A percentile compares a stretch with the other conserved stretches of the same genome.
Conservation (phyloP, 2,888 invertebrate genomes). For the Drosophila neonasuta region DNA sequence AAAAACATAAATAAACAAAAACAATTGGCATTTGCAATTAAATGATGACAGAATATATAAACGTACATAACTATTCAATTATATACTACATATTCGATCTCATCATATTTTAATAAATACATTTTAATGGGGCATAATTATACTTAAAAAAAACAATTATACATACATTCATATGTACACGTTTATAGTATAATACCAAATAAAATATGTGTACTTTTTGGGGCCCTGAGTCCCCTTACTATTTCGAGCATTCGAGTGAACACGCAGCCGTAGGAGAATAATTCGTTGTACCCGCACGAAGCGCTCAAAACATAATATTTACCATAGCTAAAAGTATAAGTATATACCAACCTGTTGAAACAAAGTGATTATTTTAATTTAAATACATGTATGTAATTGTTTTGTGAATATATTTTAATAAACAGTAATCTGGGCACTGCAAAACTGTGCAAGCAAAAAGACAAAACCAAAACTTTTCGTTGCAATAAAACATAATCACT, state of each 20-base stretch:
- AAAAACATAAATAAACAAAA: constrained; percentile 15
- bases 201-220: constrained; percentile 21
- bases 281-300: constrained; percentile 50
- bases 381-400: constrained; percentile 55
- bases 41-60: constrained; percentile 45
- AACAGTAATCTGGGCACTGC: constrained; percentile 53
- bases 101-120: constrained; percentile 54
- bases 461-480: background rate
- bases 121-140: constrained; percentile 60
- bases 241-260: constrained; percentile 17
- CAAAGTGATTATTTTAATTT: constrained; percentile 65
- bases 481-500: constrained; percentile 20
- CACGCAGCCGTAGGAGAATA: constrained; percentile 32
- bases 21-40: constrained; percentile 55
- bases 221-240: constrained; percentile 34
- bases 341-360: constrained; percentile 45
- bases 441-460: constrained; percentile 52
- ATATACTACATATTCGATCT: constrained; percentile 60
- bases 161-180: constrained; percentile 30
- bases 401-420: constrained; percentile 68
- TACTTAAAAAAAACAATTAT: constrained; percentile 13
- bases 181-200: too few species aligned
- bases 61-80: constrained; percentile 45
- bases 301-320: constrained; percentile 1
- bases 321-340: too few species aligned